phyloP scores from a whole-genome alignment of 2,888 invertebrate species.

The Parnassius apollo region DNA sequence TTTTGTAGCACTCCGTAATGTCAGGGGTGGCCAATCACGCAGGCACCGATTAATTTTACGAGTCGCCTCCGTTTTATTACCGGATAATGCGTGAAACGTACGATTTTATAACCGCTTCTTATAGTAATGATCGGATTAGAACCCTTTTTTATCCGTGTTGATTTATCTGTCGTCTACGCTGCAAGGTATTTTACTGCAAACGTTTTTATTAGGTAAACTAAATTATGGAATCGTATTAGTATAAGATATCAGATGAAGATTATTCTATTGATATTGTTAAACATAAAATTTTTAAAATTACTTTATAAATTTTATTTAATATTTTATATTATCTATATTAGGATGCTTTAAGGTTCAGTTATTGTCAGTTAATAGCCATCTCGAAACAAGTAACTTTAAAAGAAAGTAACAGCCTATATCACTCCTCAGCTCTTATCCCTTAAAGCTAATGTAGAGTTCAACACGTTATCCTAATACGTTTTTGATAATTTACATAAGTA shows the following conservation, averaged over 20 bases:
- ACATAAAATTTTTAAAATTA: background rate
- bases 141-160: slow-evolving; percentile 62
- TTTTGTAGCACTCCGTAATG: slow-evolving; percentile 31
- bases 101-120: slow-evolving; percentile 63
- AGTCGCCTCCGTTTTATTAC: slow-evolving; percentile 51
- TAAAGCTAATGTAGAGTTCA: too few relatives aligned
- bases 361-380: too few relatives aligned
- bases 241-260: slow-evolving; percentile 29
- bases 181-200: slow-evolving; percentile 35
- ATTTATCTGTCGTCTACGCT: slow-evolving; percentile 57
- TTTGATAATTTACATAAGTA: too few relatives aligned
- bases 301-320: background rate
- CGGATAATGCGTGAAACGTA: slow-evolving; percentile 71
- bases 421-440: too few relatives aligned
- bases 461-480: too few relatives aligned
- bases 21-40: slow-evolving; percentile 57
- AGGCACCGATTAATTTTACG: slow-evolving; percentile 52
- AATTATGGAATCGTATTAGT: slow-evolving; percentile 34
- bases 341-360: too few relatives aligned
- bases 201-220: slow-evolving; percentile 35
- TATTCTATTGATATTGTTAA: slow-evolving; percentile 6
- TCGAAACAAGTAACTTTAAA: too few relatives aligned
- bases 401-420: too few relatives aligned
- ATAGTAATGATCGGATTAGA: slow-evolving; percentile 66
- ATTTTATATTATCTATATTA: background rate